Percentiles rank a stretch among this genome's conserved stretches.
Conservation (phyloP, 2,113 vertebrate genomes). For the Falco punctatus region DNA sequence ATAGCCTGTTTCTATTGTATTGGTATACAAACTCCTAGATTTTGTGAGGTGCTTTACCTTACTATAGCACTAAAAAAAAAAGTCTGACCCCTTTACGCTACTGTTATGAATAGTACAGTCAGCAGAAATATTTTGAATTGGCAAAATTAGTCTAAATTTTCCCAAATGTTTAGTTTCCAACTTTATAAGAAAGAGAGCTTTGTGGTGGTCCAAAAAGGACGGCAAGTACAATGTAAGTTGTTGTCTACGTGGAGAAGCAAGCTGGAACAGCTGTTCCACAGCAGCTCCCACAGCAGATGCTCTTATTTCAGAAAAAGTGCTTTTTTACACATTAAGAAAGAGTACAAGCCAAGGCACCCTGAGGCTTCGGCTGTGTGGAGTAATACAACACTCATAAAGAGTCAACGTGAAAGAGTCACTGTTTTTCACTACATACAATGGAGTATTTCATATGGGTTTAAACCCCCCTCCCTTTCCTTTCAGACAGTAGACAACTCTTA, state of each 20-base stretch:
- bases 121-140: not conserved
- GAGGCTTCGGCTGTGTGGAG: not conserved
- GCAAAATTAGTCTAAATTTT: not conserved
- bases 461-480: not conserved
- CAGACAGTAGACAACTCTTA: not conserved
- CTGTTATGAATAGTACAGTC: not conserved
- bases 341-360: conserved; percentile 32
- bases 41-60: not conserved
- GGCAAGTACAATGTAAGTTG: not conserved
- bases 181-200: not conserved
- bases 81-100: not conserved
- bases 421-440: not conserved
- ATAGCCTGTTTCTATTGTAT: not conserved
- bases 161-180: conserved; percentile 19
- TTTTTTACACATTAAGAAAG: not conserved
- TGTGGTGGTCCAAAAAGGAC: not conserved
- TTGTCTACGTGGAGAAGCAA: not conserved
- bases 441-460: not conserved
- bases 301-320: conserved; percentile 6
- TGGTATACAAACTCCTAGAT: not conserved
- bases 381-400: not conserved
- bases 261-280: not conserved
- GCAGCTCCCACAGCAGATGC: not conserved
- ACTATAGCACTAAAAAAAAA: not conserved
- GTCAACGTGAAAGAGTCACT: not conserved